A percentile compares a stretch with the other conserved stretches of the same genome.
These are phyloP conservation scores for Cassiopea xamachana DNA, from an alignment of 30 jellyfish, hydroid and myxozoan species.

Conservation along the genomic window DNA sequence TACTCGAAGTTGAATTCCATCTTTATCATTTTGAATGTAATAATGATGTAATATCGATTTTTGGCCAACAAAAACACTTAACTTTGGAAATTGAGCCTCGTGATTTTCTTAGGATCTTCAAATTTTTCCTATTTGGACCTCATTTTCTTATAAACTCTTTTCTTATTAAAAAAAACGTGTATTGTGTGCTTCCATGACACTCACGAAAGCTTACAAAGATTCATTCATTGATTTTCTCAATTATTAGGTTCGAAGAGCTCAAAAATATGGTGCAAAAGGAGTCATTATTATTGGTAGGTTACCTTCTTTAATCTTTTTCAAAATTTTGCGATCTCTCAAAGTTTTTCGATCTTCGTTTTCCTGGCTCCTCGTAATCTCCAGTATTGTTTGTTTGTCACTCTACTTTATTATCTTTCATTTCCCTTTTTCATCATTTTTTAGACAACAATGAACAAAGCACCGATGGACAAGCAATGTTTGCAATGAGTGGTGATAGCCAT, in stretches of 20 bases:
- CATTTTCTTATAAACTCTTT: too few species aligned
- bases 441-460: constrained; percentile 77
- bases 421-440: neutral
- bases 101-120: too few species aligned
- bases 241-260: constrained; percentile 92
- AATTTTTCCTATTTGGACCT: too few species aligned
- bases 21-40: too few species aligned
- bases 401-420: too few species aligned
- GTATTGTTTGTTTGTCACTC: too few species aligned
- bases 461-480: constrained; percentile 83
- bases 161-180: neutral
- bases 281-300: constrained; percentile 87
- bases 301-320: neutral
- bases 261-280: constrained; percentile 90
- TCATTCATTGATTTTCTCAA: neutral
- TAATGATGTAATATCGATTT: too few species aligned
- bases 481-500: constrained; percentile 98
- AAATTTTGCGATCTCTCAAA: neutral
- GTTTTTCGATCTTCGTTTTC: too few species aligned
- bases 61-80: too few species aligned
- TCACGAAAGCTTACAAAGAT: neutral
- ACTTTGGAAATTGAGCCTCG: too few species aligned
- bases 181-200: neutral
- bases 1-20: too few species aligned
- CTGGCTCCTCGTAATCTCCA: too few species aligned